phyloP scores from a whole-genome alignment of 1,140 invertebrate genomes.

The Aphidius gifuensis region DNA sequence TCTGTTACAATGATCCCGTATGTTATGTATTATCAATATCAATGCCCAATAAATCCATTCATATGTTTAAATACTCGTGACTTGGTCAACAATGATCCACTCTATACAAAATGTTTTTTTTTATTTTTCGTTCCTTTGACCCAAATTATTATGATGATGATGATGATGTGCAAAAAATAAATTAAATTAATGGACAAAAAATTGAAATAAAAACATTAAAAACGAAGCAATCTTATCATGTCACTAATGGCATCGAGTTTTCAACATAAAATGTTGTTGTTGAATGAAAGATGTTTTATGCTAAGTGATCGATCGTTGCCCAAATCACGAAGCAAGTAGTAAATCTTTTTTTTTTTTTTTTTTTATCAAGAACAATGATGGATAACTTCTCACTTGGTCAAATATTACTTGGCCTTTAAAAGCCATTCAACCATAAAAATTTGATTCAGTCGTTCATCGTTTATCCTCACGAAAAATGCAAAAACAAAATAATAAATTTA shows the following conservation, averaged over 20 bases:
- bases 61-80: constrained; percentile 1
- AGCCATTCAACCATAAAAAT: constrained; percentile 11
- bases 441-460: constrained; percentile 16
- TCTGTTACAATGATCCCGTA: not conserved
- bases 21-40: not conserved
- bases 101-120: too few relatives aligned
- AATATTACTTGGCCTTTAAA: constrained; percentile 13
- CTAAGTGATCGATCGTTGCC: constrained; percentile 36
- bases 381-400: constrained; percentile 9
- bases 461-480: constrained; percentile 10
- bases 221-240: not conserved
- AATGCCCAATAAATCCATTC: constrained; percentile 22
- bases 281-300: constrained; percentile 38
- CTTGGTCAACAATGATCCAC: too few relatives aligned
- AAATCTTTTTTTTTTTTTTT: too few relatives aligned
- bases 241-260: constrained; percentile 20
- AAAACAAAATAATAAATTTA: not conserved
- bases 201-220: not conserved
- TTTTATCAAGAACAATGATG: constrained; percentile 30
- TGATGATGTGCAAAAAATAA: too few relatives aligned
- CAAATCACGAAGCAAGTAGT: constrained; percentile 33
- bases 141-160: too few relatives aligned
- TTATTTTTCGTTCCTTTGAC: too few relatives aligned
- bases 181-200: constrained; percentile 1
- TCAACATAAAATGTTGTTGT: constrained; percentile 28